phyloP scores from a whole-genome alignment of 2,113 vertebrate genomes.

The Cyanoliseus patagonus region DNA sequence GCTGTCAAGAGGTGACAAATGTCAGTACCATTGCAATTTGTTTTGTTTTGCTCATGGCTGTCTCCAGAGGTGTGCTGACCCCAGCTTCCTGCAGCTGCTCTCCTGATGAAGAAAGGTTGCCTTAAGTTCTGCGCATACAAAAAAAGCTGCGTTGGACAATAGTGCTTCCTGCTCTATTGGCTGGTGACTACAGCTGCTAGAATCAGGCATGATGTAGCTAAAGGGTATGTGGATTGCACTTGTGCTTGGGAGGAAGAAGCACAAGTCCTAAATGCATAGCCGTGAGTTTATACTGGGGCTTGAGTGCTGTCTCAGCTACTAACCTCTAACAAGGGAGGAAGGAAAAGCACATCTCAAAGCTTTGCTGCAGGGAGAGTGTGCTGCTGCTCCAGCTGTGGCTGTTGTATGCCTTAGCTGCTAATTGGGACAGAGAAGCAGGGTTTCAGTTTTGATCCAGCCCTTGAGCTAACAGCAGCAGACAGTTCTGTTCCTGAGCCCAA shows the following conservation, averaged over 20 bases:
- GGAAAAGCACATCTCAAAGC: accelerated
- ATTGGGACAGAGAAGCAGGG: accelerated
- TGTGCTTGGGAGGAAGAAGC: not conserved
- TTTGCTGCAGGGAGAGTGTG: accelerated
- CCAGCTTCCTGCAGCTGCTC: not conserved
- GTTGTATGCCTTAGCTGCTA: accelerated
- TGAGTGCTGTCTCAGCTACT: not conserved
- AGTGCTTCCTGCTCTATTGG: not conserved
- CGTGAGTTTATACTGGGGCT: not conserved
- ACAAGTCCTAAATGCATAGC: not conserved
- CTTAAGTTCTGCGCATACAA: accelerated
- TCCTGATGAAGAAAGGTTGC: not conserved
- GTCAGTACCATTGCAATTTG: accelerated
- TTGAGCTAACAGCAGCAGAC: not conserved
- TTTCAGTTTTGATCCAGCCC: not conserved
- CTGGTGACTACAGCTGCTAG: accelerated
- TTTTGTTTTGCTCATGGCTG: not conserved
- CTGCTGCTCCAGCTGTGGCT: not conserved
- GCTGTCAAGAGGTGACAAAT: not conserved
- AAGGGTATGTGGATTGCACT: accelerated
- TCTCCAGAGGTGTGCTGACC: not conserved
- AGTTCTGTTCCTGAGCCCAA: not conserved
- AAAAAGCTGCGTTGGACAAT: not conserved
- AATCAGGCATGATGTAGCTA: accelerated
- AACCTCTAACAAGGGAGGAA: accelerated